phyloP scores from a whole-genome alignment of 2,888 invertebrate species.

The Tetragnatha montana region DNA sequence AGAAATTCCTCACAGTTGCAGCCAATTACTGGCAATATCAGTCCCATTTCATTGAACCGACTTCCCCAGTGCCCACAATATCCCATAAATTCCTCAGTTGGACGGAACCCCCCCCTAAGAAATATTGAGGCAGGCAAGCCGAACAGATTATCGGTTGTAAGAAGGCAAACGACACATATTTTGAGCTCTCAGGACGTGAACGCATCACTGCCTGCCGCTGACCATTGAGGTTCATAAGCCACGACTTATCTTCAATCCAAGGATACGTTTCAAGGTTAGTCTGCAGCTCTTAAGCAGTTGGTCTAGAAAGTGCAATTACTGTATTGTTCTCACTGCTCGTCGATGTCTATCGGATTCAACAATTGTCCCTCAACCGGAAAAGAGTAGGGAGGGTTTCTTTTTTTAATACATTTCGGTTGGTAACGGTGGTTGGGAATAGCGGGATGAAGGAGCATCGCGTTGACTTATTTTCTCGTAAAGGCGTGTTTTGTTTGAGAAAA shows the following conservation, averaged over 20 bases:
- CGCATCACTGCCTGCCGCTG: constrained; percentile 65
- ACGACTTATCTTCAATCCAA: constrained; percentile 64
- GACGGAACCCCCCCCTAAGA: constrained; percentile 29
- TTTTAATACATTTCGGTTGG: constrained; percentile 39
- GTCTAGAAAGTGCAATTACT: constrained; percentile 70
- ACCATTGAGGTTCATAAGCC: constrained; percentile 70
- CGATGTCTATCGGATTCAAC: constrained; percentile 68
- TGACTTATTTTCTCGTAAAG: constrained; percentile 53
- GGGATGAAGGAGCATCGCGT: constrained; percentile 34
- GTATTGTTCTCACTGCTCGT: constrained; percentile 59
- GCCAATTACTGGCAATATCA: constrained; percentile 19
- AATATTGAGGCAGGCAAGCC: constrained; percentile 51
- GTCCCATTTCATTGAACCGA: constrained; percentile 57
- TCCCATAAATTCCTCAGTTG: constrained; percentile 67
- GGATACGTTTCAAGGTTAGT: constrained; percentile 69
- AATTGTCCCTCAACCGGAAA: constrained; percentile 60
- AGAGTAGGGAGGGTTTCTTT: constrained; percentile 22
- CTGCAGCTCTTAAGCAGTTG: constrained; percentile 66
- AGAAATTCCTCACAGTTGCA: constrained; percentile 29
- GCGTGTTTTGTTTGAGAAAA: constrained; percentile 27
- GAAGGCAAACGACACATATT: constrained; percentile 41
- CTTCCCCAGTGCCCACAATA: constrained; percentile 59
- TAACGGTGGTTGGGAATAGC: constrained; percentile 67
- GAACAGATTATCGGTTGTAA: constrained; percentile 58
- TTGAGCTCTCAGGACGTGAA: constrained; percentile 48